Conservation (phyloP, 2,888 invertebrate genomes). For the Koerneria pararmatus region DNA sequence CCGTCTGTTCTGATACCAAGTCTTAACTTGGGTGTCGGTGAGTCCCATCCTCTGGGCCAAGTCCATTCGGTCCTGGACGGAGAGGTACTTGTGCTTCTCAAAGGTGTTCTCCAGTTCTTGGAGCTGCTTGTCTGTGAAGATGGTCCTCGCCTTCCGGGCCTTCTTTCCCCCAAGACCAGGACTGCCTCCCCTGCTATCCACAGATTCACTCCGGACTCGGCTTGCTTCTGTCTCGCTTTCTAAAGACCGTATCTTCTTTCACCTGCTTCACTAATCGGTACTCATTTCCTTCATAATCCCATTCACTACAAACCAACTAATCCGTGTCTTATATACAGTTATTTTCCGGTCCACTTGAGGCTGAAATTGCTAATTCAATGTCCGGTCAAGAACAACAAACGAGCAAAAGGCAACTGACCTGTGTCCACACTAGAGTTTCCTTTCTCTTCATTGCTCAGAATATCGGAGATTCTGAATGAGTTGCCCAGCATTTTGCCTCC, state of each 20-base stretch:
- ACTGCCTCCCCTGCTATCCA: conserved; percentile 17
- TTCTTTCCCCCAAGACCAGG: conserved; percentile 47
- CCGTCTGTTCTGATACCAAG: conserved; percentile 99
- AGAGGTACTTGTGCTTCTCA: conserved; percentile 55
- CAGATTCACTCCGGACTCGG: conserved; percentile 11
- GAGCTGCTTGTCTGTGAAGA: conserved; percentile 84
- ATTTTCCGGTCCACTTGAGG: too few relatives aligned
- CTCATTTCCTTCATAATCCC: too few relatives aligned
- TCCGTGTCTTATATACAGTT: too few relatives aligned
- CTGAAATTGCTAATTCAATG: too few relatives aligned
- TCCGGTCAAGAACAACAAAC: too few relatives aligned
- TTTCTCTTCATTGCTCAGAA: too few relatives aligned
- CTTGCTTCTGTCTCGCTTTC: conserved; percentile 16
- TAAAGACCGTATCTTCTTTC: conserved; percentile 4
- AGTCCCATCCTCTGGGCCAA: conserved; percentile 83
- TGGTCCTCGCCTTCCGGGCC: conserved; percentile 63
- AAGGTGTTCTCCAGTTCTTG: conserved; percentile 57
- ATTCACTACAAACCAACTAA: too few relatives aligned
- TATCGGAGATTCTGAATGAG: too few relatives aligned
- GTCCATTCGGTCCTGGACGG: conserved; percentile 83
- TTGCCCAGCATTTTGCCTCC: too few relatives aligned
- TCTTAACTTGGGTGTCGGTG: conserved; percentile 98
- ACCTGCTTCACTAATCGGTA: conserved; percentile 4
- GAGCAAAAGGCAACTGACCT: too few relatives aligned
- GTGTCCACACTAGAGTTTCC: too few relatives aligned